Evolutionary conservation across 53 echinoderm and acorn worm genomes (phyloP), one percentile per base, ranked within the genome.

Genomic region (Holothuria scabra): DNA sequence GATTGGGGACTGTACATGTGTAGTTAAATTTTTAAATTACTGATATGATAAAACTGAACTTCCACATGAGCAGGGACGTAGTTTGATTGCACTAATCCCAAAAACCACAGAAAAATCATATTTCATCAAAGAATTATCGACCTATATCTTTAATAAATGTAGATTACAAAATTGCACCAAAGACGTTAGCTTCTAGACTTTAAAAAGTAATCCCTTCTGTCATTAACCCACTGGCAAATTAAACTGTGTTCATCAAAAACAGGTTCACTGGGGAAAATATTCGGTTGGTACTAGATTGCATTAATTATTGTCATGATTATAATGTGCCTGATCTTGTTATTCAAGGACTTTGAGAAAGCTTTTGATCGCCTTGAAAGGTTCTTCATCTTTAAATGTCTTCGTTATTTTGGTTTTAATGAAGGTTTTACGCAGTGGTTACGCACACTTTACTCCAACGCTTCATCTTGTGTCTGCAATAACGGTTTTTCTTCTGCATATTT

Each of bases 261-360:
- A 56, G 76, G 8, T 82, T 65, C 81, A 90, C 86, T 25, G 90
- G n/a, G n/a, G n/a, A n/a, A n/a, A n/a, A n/a, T n/a, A n/a, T n/a
- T n/a, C n/a, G n/a, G n/a, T n/a, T n/a, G 86, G 5, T 76, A 90
- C 60, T 59, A 28, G 81, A 85, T 81, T 35, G 74, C 8, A 84
- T 85, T 75, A 70, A 84, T 84, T 61, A 29, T 70, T 34, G 33
- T 4, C 57, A 81, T 16, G 67, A 28, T 14, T 38, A 67, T 32
- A 38, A 64, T 24, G 67, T 87, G 22, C 75, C 58, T 46, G 90
- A 86, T n/a, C n/a, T n/a, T n/a, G n/a, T n/a, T n/a, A n/a, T n/a
- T n/a, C n/a, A n/a, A n/a, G n/a, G n/a, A n/a, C n/a, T n/a, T n/a
- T n/a, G n/a, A n/a, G n/a, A n/a, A n/a, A n/a, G n/a, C n/a, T n/a